These are phyloP conservation scores for Spinus pinus DNA, from an alignment of 2,797 vertebrate genomes.

Conservation along the genomic window DNA sequence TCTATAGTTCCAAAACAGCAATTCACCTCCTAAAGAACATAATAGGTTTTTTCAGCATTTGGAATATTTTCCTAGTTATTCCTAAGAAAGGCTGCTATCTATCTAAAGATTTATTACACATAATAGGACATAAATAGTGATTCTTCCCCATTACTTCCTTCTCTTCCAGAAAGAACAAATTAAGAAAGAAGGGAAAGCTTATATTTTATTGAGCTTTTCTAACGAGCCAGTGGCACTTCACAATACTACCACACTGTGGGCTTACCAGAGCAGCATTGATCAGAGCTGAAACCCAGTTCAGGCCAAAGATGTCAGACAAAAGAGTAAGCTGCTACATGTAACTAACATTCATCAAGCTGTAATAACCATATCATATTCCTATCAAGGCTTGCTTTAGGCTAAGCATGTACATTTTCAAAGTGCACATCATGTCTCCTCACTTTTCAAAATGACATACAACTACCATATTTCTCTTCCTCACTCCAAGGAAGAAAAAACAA, in stretches of 20 bases:
- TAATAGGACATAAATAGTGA: constrained; percentile 24
- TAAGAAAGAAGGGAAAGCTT: not conserved
- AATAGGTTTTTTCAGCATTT: constrained; percentile 17
- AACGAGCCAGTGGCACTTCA: not conserved
- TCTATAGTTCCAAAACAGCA: not conserved
- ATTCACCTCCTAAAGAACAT: constrained; percentile 16
- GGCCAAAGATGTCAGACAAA: not conserved
- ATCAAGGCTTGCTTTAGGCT: not conserved
- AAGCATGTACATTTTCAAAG: not conserved
- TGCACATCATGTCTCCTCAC: not conserved
- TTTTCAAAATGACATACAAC: not conserved
- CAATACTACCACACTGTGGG: not conserved
- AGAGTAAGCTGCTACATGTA: not conserved
- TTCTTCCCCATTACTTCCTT: not conserved
- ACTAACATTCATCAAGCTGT: not conserved
- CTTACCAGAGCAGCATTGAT: not conserved
- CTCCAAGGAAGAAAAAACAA: not conserved
- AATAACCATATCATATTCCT: not conserved
- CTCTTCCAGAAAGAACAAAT: not conserved
- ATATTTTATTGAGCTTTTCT: not conserved
- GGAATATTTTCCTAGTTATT: constrained; percentile 16
- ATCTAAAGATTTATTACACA: constrained; percentile 38
- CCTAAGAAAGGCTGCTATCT: constrained; percentile 40
- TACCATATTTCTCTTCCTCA: not conserved
- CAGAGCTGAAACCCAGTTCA: not conserved